These are phyloP conservation scores for Thunnus maccoyii DNA, from an alignment of 2,113 vertebrate genomes.

Conservation along the genomic window DNA sequence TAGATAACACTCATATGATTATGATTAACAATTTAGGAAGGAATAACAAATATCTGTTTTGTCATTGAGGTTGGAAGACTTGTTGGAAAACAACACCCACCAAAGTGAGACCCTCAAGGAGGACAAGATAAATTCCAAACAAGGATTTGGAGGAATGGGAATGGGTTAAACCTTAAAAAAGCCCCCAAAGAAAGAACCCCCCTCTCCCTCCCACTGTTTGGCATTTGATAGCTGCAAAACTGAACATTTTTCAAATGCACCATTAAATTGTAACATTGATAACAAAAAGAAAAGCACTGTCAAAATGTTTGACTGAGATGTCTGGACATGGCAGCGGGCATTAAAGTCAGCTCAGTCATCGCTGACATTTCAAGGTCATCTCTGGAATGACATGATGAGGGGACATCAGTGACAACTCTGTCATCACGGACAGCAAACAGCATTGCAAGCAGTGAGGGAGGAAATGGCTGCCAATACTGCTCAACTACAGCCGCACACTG, in stretches of 20 bases:
- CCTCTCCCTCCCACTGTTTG: too few relatives aligned
- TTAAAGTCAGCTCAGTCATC: slow-evolving; percentile 42
- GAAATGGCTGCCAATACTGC: slow-evolving; percentile 39
- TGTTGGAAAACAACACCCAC: neutral
- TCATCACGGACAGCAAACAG: slow-evolving; percentile 38
- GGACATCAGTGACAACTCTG: slow-evolving; percentile 42
- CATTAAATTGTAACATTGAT: neutral
- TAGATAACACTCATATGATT: too few relatives aligned
- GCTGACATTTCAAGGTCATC: slow-evolving; percentile 62
- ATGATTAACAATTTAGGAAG: neutral
- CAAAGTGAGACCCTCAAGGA: neutral
- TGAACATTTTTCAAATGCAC: neutral
- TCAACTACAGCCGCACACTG: slow-evolving; percentile 11
- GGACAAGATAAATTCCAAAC: neutral
- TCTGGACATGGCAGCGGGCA: slow-evolving; percentile 25
- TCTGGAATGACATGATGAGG: slow-evolving; percentile 28
- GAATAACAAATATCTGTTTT: neutral
- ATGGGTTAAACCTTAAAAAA: neutral
- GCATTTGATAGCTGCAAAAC: neutral
- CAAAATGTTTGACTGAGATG: slow-evolving; percentile 27
- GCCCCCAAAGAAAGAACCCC: neutral
- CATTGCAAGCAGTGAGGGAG: neutral
- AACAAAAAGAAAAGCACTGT: slow-evolving; percentile 8
- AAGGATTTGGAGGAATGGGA: neutral
- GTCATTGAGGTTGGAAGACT: neutral